phyloP scores from a whole-genome alignment of 2,797 vertebrate species.

The Selene dorsalis region DNA sequence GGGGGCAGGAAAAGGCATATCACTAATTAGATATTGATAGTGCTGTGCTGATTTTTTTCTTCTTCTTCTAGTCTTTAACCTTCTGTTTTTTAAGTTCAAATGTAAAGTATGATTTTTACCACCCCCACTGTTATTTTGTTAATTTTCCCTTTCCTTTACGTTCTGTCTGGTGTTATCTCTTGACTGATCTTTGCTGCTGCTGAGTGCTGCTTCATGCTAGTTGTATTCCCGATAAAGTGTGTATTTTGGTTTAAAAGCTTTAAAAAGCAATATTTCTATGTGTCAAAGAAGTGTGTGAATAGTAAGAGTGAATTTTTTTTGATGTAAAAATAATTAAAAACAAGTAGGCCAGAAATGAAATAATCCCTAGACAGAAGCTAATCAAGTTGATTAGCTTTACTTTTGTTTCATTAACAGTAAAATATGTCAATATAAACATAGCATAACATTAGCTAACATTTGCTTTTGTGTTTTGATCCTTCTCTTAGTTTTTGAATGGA shows the following conservation, averaged over 20 bases:
- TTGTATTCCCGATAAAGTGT: neutral
- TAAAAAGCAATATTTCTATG: neutral
- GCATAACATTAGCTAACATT: neutral
- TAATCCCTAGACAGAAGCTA: neutral
- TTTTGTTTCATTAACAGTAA: neutral
- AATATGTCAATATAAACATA: neutral
- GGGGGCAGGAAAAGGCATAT: conserved; percentile 8
- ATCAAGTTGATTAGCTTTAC: neutral
- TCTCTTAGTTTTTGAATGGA: neutral
- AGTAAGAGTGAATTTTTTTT: neutral
- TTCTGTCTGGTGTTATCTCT: conserved; percentile 1
- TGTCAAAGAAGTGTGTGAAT: neutral
- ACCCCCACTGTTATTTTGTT: neutral
- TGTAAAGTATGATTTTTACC: conserved; percentile 1
- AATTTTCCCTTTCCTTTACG: neutral
- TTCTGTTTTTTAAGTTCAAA: neutral
- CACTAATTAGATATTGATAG: conserved; percentile 11
- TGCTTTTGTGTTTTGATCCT: neutral
- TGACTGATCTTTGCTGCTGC: conserved; percentile 12
- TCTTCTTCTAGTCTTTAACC: neutral
- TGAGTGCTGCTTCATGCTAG: neutral
- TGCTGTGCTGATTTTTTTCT: neutral
- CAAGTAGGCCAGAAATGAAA: neutral
- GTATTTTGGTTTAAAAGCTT: neutral
- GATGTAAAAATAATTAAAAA: neutral